Conservation (phyloP, 2,797 vertebrate species). For the Bradypus variegatus region DNA sequence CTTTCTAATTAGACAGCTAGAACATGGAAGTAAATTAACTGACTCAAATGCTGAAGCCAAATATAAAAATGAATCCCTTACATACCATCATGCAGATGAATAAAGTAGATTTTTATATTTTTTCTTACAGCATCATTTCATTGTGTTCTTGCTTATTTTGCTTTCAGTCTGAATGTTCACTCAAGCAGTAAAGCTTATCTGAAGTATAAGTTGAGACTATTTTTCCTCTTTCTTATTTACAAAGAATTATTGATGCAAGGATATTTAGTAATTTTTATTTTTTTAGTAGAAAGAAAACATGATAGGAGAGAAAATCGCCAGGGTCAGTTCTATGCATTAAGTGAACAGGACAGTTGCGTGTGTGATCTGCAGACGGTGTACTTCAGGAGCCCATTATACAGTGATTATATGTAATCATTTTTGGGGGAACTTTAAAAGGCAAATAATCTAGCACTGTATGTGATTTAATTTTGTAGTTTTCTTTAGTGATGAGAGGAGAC, state of each 20-base stretch:
- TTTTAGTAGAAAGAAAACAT: not conserved
- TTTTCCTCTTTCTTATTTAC: not conserved
- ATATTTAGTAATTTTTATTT: not conserved
- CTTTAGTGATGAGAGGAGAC: not conserved
- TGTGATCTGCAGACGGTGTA: not conserved
- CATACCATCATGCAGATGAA: not conserved
- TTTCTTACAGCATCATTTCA: not conserved
- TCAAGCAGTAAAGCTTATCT: not conserved
- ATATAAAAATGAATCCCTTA: not conserved
- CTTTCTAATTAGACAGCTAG: not conserved
- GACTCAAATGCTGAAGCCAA: not conserved
- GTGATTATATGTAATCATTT: not conserved
- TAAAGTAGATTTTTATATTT: not conserved
- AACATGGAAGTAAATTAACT: rapidly evolving
- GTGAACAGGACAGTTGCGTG: not conserved
- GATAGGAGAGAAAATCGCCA: not conserved
- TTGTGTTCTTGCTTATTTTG: not conserved
- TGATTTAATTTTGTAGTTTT: not conserved
- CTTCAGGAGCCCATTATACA: not conserved
- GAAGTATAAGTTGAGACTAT: not conserved
- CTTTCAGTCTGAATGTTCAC: not conserved
- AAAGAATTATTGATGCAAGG: not conserved
- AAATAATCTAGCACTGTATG: not conserved
- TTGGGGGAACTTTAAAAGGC: not conserved
- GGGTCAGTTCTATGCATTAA: not conserved